These are phyloP conservation scores for Oreortyx pictus DNA, from an alignment of 2,797 vertebrate species.

Conservation along the genomic window DNA sequence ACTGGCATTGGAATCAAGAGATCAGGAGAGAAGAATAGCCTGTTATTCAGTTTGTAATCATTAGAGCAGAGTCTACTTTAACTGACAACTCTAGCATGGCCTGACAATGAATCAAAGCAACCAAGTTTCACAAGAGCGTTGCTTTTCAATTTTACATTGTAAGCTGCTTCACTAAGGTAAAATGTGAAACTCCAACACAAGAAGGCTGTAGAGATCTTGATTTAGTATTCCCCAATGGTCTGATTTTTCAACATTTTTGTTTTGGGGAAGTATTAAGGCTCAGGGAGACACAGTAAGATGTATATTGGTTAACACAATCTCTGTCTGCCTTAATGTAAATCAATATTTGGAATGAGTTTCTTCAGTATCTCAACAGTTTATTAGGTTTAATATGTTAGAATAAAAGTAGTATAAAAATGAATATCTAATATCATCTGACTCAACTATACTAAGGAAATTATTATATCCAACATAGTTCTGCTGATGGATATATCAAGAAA, in stretches of 20 bases:
- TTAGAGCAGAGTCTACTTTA: not conserved
- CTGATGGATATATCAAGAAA: not conserved
- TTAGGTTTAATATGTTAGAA: not conserved
- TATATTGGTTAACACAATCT: not conserved
- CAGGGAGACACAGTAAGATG: not conserved
- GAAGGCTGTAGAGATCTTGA: not conserved
- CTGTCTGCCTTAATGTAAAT: not conserved
- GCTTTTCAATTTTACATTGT: not conserved
- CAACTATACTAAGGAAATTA: not conserved
- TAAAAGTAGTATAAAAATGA: not conserved
- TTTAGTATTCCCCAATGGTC: not conserved
- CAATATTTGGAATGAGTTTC: not conserved
- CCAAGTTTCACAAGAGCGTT: not conserved
- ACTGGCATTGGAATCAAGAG: not conserved
- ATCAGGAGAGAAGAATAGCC: not conserved
- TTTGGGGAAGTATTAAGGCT: not conserved
- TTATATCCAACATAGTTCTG: not conserved
- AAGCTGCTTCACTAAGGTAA: not conserved
- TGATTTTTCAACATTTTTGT: not conserved
- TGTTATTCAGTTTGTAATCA: not conserved
- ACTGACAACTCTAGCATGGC: not conserved
- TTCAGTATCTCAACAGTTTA: not conserved
- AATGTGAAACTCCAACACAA: not conserved
- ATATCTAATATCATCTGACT: not conserved
- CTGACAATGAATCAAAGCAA: not conserved